These are phyloP conservation scores for Hippasteria phrygiana DNA, from an alignment of 53 echinoderm and acorn worm genomes.

Conservation along the genomic window DNA sequence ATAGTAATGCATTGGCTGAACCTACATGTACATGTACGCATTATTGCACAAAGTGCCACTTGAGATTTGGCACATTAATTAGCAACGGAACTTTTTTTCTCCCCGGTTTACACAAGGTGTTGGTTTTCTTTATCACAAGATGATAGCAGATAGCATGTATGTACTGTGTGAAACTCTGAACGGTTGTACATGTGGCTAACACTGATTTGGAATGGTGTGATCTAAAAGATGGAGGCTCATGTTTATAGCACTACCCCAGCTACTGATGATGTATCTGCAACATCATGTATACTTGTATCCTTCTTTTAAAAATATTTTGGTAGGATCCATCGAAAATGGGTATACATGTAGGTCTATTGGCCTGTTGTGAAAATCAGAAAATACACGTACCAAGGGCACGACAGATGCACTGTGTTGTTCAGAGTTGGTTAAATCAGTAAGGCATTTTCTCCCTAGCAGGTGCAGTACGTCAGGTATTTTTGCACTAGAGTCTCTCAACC, in stretches of 20 bases:
- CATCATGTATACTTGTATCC: not conserved
- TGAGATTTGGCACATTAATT: not conserved
- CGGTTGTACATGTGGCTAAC: not conserved
- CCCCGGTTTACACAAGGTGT: conserved; percentile 18
- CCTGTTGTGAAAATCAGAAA: too few species aligned
- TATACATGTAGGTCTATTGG: not conserved
- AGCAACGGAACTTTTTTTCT: conserved; percentile 5
- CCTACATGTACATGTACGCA: not conserved
- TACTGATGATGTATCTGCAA: not conserved
- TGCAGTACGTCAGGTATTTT: too few species aligned
- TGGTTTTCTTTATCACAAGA: conserved; percentile 34
- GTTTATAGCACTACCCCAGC: not conserved
- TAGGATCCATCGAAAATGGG: too few species aligned
- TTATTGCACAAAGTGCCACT: not conserved
- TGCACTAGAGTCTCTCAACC: too few species aligned
- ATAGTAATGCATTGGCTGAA: not conserved
- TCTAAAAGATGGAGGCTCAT: conserved; percentile 5
- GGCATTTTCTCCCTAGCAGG: too few species aligned
- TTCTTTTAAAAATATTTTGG: not conserved
- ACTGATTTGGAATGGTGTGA: not conserved
- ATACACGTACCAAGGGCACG: too few species aligned
- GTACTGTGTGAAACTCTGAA: not conserved
- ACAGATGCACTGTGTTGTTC: too few species aligned
- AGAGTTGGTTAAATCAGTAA: too few species aligned
- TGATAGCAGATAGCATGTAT: not conserved